Evolutionary conservation across 2,113 vertebrate genomes (phyloP), one percentile per base, ranked within the genome.

Genomic region (Hassar affinis): DNA sequence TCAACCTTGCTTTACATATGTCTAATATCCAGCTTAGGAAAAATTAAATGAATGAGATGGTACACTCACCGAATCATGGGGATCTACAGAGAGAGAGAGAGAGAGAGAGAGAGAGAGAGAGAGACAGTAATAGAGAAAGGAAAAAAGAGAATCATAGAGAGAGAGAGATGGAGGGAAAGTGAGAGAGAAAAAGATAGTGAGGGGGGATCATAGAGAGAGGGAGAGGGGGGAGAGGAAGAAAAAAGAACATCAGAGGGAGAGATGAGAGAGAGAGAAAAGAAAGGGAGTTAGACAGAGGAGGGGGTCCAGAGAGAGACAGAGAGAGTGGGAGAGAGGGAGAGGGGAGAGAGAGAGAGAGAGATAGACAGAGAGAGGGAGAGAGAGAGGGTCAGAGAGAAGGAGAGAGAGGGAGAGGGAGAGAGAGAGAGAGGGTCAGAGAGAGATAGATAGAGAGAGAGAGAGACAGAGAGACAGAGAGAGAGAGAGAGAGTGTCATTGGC

Each of bases 31-130:
- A 49, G 25, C 45, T 49, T 4, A 74, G 27, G 1, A 54, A 22
- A 2, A 54, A 25, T 9, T 25, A 49, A 76, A 35, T 56, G 20
- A 52, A 49, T 11, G 52, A 56, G 51, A 22, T 52, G 49, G 22
- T 75, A 76, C n/a, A 89, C 89, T 90, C 82, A 90, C 89, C 85
- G 56, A 89, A 80, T 90, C 89, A 62, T 86, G 88, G n/a, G 89
- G 89, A 86, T 86, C 89, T 90, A 86, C 81, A 86, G 61, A 30
- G 66, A 78, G 62, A 80, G 68, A 69, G 71, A 82, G 47, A 62
- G 81, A 52, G 71, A 74, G 57, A 76, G 30, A 30, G 77, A 79
- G 66, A 38, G 64, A 62, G 51, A 59, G 52, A 85, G 59, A 75
- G 30, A 64, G 47, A 52, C 38, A n/a, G 56, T 56, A 25, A 64